Percentiles rank a stretch among this genome's conserved stretches.
Conservation (phyloP, 2,888 invertebrate species). For the Ceriagrion tenellum region DNA sequence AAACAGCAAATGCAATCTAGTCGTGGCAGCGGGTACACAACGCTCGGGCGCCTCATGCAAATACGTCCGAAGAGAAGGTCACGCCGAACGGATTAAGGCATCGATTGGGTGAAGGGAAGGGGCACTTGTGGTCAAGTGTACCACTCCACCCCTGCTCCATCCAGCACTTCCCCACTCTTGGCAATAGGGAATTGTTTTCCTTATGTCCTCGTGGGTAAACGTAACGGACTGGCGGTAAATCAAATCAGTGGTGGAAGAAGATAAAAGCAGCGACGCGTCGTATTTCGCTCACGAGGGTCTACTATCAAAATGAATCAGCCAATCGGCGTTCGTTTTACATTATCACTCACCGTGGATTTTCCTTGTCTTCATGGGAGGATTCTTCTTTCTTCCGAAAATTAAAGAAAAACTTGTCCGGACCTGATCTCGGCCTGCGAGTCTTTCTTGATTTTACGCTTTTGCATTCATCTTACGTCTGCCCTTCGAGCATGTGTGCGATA, state of each 20-base stretch:
- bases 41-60: no score
- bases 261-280: neutral
- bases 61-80: no score
- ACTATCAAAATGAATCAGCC: neutral
- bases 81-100: no score
- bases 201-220: neutral
- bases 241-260: neutral
- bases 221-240: slow-evolving; percentile 8
- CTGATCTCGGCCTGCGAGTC: neutral
- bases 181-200: neutral
- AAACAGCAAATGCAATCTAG: no score
- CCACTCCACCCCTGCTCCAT: no score
- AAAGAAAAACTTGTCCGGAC: neutral
- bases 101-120: no score
- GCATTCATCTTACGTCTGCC: neutral
- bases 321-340: neutral
- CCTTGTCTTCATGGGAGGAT: neutral
- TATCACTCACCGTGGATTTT: neutral
- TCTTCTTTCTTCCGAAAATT: no score
- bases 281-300: neutral
- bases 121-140: no score
- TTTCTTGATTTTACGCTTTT: neutral
- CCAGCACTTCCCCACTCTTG: neutral
- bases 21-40: no score
- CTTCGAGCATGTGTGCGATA: neutral